These are phyloP conservation scores for Tretioscincus oriximinensis DNA, from an alignment of 2,113 vertebrate species.

Conservation along the genomic window DNA sequence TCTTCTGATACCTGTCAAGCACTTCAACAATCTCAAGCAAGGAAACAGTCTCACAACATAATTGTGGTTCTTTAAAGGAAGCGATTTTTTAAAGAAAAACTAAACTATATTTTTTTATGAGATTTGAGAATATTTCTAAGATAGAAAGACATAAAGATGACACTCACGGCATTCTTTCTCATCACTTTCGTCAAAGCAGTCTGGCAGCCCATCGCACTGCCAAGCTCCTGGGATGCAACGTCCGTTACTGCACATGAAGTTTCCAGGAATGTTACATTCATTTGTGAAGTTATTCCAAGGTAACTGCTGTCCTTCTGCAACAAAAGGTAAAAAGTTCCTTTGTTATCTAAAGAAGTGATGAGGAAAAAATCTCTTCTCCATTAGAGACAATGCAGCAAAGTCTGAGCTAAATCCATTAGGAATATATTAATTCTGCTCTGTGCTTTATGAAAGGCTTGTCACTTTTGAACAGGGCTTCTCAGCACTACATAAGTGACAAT, in stretches of 20 bases:
- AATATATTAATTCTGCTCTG: neutral
- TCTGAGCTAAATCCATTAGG: neutral
- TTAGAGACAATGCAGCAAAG: neutral
- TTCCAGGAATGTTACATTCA: conserved; percentile 95
- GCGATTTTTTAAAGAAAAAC: too few species aligned
- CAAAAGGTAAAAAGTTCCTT: conserved; percentile 27
- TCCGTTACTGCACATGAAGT: conserved; percentile 94
- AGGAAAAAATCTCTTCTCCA: too few species aligned
- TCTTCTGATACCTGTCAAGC: too few species aligned
- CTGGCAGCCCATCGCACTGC: conserved; percentile 90
- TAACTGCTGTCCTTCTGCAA: conserved; percentile 89
- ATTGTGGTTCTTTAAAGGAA: neutral
- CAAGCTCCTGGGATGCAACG: conserved; percentile 89
- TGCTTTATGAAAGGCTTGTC: neutral
- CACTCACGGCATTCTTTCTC: conserved; percentile 96
- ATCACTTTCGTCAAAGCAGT: conserved; percentile 94
- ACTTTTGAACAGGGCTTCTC: neutral
- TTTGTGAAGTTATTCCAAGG: conserved; percentile 94
- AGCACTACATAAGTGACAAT: neutral
- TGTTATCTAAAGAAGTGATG: neutral
- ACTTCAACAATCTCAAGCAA: too few species aligned
- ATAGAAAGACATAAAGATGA: neutral
- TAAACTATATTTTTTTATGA: neutral
- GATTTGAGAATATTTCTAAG: too few species aligned
- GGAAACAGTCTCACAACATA: neutral